phyloP scores from a whole-genome alignment of 2,113 vertebrate species.

The Panurus biarmicus region DNA sequence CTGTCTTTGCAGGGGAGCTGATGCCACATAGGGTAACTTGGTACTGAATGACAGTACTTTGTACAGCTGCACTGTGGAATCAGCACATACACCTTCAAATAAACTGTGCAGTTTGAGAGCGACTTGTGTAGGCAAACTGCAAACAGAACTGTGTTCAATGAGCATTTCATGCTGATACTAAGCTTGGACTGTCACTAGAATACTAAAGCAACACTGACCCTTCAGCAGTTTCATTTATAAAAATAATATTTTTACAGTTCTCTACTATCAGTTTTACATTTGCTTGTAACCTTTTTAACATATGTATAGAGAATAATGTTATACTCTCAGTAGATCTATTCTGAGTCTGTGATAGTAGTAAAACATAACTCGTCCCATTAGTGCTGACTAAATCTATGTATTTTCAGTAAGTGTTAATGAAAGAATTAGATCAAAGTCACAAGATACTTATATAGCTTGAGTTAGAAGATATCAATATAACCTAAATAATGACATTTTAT shows the following conservation, averaged over 20 bases:
- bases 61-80: no score
- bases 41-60: fast-evolving
- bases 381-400: neutral
- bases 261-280: neutral
- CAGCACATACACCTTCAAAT: neutral
- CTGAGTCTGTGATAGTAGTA: neutral
- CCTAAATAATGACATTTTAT: neutral
- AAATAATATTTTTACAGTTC: neutral
- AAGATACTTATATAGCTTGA: neutral
- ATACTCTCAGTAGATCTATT: neutral
- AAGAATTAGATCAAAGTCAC: neutral
- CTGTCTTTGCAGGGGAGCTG: neutral
- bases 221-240: neutral
- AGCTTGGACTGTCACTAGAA: neutral
- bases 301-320: neutral
- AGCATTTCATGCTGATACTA: neutral
- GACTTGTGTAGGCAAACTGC: neutral
- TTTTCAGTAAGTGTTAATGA: neutral
- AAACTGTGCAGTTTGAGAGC: neutral
- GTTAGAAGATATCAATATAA: neutral
- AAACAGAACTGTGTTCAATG: neutral
- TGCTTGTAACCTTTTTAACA: neutral
- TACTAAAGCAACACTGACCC: neutral
- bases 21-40: fast-evolving
- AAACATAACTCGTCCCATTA: neutral